Conservation (phyloP, 2,113 vertebrate species). For the Urocitellus parryii region DNA sequence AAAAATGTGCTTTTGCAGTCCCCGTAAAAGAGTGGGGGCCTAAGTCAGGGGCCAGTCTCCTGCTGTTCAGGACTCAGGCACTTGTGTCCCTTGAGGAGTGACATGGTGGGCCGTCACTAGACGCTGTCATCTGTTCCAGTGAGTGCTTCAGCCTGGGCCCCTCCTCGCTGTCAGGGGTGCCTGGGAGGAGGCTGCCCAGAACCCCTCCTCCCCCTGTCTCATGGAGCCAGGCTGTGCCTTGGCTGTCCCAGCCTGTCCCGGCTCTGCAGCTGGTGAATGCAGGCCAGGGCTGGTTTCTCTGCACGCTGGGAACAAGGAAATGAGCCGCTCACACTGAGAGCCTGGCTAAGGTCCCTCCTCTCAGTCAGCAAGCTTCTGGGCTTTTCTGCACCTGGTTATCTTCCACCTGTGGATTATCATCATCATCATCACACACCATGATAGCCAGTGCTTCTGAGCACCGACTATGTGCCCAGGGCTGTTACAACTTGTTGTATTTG, state of each 20-base stretch:
- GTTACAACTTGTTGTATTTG: background rate
- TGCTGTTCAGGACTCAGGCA: background rate
- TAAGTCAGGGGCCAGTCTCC: no score
- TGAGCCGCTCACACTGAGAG: background rate
- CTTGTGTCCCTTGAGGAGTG: background rate
- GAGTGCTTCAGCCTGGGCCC: background rate
- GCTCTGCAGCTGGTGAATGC: background rate
- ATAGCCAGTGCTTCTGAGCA: background rate
- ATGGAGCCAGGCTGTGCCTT: background rate
- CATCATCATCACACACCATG: fast-evolving
- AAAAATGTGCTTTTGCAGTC: background rate
- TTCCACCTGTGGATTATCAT: background rate
- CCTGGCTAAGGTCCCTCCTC: background rate
- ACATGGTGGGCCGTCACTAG: background rate
- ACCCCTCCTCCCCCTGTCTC: background rate
- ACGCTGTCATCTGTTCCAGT: background rate
- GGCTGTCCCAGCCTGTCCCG: fast-evolving
- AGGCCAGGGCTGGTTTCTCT: background rate
- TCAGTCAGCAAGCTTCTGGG: background rate
- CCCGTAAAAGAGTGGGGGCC: no score
- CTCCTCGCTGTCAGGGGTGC: background rate
- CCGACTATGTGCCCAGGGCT: background rate
- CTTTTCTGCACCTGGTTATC: background rate
- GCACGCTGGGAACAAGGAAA: background rate
- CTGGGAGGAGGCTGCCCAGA: fast-evolving